Evolutionary conservation across 1,140 invertebrate species (phyloP), one percentile per base, ranked within the genome.

Genomic region (Drosophila subobscura): DNA sequence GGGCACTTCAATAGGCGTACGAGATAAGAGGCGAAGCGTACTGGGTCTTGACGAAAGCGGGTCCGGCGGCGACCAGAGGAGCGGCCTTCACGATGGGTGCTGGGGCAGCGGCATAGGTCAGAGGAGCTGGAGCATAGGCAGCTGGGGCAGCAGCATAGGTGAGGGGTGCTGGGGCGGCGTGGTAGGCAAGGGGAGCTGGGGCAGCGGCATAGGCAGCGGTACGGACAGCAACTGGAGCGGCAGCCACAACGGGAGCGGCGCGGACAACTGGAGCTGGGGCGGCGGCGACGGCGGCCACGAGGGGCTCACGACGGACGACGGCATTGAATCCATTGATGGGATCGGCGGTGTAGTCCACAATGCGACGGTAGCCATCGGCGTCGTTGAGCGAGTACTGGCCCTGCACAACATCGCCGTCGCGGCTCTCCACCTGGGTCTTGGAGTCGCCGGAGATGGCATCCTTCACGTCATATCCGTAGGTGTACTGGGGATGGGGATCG

Each of bases 391-490:
- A 90, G 81, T 92, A 92, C 46, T 79, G 77, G 23, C 92, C 92
- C 67, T 90, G 84, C 40, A 92, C 92, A 12, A 91, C 67, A 73
- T 92, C 92, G 47, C 92, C 92, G 60, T 91, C 86, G 16, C 92
- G 90, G 59, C 70, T 88, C 81, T 92, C 92, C 45, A 80, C 65
- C 55, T 91, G 91, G 12, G 77, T 90, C 79, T 92, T 92, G 10
- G 77, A 81, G 45, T 92, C 92, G 20, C 92, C 91, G 65, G 88
- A 92, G 52, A 92, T 79, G 46, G 92, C 94, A 88, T 95, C 94
- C 81, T 95, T 94, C 16, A 95, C 94, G 63, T 94, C 94, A 72
- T 95, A 95, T 42, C 93, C 93, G 77, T 94, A 95, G 54, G 93
- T 93, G 91, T 95, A 95, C 65, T 94, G 94, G 23, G 94, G 94